These are phyloP conservation scores for Crossaster papposus DNA, from an alignment of 53 echinoderm and acorn worm genomes.

Conservation along the genomic window DNA sequence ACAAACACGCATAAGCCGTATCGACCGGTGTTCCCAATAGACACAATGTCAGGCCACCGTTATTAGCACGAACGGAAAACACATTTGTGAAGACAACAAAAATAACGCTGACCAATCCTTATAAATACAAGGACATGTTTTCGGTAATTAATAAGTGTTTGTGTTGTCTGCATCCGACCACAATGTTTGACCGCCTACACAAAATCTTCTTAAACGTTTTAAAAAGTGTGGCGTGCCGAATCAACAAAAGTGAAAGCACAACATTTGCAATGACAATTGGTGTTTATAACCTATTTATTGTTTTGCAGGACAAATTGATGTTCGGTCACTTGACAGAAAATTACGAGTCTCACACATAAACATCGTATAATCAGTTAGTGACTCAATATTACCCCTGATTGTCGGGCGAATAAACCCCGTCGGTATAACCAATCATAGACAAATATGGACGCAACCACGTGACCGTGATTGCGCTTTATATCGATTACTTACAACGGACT, in stretches of 20 bases:
- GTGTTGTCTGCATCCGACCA: background rate
- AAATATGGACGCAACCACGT: no score
- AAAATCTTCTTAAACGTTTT: background rate
- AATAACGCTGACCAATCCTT: background rate
- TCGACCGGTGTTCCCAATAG: background rate
- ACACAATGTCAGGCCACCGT: conserved; percentile 14
- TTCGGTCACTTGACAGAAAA: background rate
- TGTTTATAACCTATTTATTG: no score
- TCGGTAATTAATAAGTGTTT: conserved; percentile 7
- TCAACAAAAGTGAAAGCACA: no score
- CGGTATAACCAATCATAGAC: no score
- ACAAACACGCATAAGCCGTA: conserved; percentile 37
- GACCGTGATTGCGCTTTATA: no score
- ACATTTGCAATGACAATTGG: no score
- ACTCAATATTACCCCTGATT: background rate
- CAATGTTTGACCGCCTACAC: background rate
- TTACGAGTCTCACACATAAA: background rate
- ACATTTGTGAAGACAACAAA: conserved; percentile 1
- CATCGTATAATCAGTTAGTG: background rate
- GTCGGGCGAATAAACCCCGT: background rate
- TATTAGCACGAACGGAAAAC: background rate
- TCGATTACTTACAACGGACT: no score
- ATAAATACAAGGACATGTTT: background rate
- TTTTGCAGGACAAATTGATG: background rate
- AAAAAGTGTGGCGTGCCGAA: no score